Base-by-base conservation (phyloP, 2,113 vertebrate genomes). In the Mobula hypostoma region DNA sequence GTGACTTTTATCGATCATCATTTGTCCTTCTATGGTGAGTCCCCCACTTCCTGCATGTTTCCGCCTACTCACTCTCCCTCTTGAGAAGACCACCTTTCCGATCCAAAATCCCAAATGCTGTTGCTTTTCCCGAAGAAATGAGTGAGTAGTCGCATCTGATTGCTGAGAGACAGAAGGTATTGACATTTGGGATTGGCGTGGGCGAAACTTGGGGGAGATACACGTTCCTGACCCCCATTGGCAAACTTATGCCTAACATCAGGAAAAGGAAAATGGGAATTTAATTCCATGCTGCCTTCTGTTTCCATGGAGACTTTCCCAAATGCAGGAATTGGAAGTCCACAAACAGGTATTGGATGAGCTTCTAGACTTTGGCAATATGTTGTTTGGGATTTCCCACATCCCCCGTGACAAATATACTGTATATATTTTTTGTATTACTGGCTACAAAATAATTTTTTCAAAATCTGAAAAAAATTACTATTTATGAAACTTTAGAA, bases 401-500 rank as follows among this genome's bases (percentile, higher is more conserved):
- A 19, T 24, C 56, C 83, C 61, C 85, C 61, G 85, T 90, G 29
- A 90, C 66, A 90, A 66, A 66, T 90, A 90, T 66, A 66, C 85
- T 90, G 85, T 90, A 90, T n/a, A 90, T 90, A 90, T 66, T 29
- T 56, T 40, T 40, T 82, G 36, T 93, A 76, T 56, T 74, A 76
- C 58, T 68, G 85, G 85, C 85, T 90, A 74, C 68, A 74, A 76
- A 74, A 72, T 93, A 93, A 74, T 56, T 40, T 74, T 80, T 93
- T 56, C 24, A 93, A 74, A 93, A 27, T 29, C 68, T 48, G 17
- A 74, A 93, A 93, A 92, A 93, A 74, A 74, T 5, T 74, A 93
- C 40, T 93, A 93, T 93, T 93, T 93, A 93, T 93, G 48, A 32
- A 63, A 68, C 85, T 90, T 74, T 93, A 93, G 68, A 76, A 74